Evolutionary conservation across 1,140 invertebrate species (phyloP), one percentile per base, ranked within the genome.

Genomic region (Yoshiicerus persimilis): DNA sequence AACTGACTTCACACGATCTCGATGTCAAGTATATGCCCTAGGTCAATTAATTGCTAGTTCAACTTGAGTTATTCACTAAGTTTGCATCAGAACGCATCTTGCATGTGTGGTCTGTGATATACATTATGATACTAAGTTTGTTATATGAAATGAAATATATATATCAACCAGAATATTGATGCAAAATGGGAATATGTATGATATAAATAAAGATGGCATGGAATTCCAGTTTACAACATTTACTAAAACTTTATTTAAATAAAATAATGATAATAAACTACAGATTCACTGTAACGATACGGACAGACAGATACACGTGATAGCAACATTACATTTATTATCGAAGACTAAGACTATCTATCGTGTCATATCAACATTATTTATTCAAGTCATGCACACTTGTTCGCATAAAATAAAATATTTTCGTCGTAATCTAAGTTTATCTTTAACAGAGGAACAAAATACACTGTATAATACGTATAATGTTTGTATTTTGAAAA

Each of bases 191-290:
- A 20, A 64, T 64, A 25, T 64, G 62, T 9, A 56, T 56, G 16
- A n/a, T 5, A n/a, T 20, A 3, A 36, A 36, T 36, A 36, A 77
- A 6, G 16, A 38, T 20, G 34, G 75, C 9, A 3, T 6, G n/a
- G 3, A 9, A 36, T 27, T 70, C 32, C 32, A 20, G 32, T 38
- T 80, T 80, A 36, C 30, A 80, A 80, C 75, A 38, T 80, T 34
- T 80, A 80, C 75, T 80, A 80, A 80, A 80, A 80, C 32, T 80
- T 80, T 80, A 80, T 80, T 80, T 36, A 32, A 80, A 80, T 80
- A 80, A 80, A 80, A 80, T 80, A 80, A 77, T 77, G 27, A 80
- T 80, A n/a, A n/a, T n/a, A 80, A 80, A 38, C 75, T 30, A 80
- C 75, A 80, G 75, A 80, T 36, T 80, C 32, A 80, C 75, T 80